Evolutionary conservation across 2,113 vertebrate species (phyloP).

Genomic region (Pachycephala philippinensis): DNA sequence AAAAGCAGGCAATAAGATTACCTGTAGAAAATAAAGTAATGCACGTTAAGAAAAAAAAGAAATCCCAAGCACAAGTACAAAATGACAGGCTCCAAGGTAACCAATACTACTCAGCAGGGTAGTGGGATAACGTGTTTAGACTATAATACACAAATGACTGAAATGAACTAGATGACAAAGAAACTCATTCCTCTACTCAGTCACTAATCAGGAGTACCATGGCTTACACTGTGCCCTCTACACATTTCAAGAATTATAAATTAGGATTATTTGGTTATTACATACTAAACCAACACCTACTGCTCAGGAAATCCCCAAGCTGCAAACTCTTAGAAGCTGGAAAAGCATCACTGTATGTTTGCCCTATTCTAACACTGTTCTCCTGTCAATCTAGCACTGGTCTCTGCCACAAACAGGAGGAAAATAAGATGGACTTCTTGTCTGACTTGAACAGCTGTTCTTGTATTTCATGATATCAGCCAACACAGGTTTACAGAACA

Average conservation of each 20-base stretch:
- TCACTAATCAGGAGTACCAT: neutral
- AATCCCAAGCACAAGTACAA: neutral
- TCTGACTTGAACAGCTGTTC: neutral
- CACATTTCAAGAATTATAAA: neutral
- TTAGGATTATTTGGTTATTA: neutral
- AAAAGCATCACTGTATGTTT: neutral
- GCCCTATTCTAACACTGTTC: neutral
- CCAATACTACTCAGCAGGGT: neutral
- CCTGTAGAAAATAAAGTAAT: neutral
- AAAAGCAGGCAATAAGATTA: neutral
- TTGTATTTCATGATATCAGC: neutral
- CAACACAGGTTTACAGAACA: neutral
- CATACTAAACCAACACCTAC: neutral
- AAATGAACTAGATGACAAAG: neutral
- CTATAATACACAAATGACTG: neutral
- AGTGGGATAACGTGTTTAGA: neutral
- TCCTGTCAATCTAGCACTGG: neutral
- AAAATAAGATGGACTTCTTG: neutral
- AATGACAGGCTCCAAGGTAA: neutral
- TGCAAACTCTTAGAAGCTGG: neutral
- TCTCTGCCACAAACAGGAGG: neutral
- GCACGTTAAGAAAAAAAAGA: neutral
- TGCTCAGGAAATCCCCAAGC: neutral
- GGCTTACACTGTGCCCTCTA: neutral
- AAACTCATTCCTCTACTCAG: neutral